These are phyloP conservation scores for Peromyscus californicus DNA, from an alignment of 2,113 vertebrate species.

Conservation along the genomic window DNA sequence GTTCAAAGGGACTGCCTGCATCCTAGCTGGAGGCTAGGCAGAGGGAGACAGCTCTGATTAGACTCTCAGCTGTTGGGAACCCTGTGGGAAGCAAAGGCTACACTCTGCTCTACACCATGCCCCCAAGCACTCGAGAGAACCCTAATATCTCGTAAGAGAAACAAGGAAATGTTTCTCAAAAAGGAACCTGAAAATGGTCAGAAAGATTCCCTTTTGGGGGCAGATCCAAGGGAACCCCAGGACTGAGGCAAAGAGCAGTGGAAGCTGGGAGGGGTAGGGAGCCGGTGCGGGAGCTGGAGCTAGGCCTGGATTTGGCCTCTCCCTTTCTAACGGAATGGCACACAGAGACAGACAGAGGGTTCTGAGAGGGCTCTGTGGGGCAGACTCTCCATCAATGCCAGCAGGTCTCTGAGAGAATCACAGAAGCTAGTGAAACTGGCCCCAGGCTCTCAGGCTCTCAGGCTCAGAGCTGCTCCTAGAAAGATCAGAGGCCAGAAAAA, in stretches of 20 bases:
- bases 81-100: neutral
- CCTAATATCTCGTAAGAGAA: neutral
- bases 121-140: neutral
- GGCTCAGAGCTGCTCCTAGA: conserved; percentile 16
- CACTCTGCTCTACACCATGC: neutral
- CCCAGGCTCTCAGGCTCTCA: no score
- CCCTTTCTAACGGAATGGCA: neutral
- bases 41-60: neutral
- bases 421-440: neutral
- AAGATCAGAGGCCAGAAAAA: conserved; percentile 53
- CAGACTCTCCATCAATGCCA: neutral
- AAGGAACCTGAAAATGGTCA: neutral
- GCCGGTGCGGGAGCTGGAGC: neutral
- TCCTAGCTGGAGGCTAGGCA: conserved; percentile 4
- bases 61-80: neutral
- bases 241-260: neutral
- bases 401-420: neutral
- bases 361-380: neutral
- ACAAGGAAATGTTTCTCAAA: neutral
- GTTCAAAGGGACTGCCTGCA: neutral
- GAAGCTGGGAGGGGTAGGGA: neutral
- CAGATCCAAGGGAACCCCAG: neutral
- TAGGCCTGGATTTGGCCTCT: neutral
- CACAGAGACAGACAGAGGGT: neutral
- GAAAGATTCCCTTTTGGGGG: neutral